phyloP scores from a whole-genome alignment of 2,888 invertebrate species.

The Platerodrilus igneus region DNA sequence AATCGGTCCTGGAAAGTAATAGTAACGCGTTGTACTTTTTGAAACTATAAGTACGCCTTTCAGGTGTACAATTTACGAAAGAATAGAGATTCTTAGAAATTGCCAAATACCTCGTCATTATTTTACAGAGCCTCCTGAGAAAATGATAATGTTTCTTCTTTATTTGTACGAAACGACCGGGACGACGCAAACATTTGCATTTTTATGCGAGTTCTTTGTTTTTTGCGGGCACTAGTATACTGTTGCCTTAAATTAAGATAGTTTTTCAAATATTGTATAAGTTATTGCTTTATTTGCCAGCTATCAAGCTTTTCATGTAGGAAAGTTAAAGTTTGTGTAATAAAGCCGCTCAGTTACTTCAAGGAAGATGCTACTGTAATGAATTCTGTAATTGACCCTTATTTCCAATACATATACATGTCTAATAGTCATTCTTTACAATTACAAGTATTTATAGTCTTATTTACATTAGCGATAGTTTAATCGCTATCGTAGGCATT shows the following conservation, averaged over 20 bases:
- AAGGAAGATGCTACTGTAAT: too few species aligned
- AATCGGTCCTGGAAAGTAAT: slow-evolving; percentile 25
- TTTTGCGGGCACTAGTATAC: slow-evolving; percentile 39
- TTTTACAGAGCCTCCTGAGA: slow-evolving; percentile 41
- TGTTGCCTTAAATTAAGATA: slow-evolving; percentile 41
- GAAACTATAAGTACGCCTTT: slow-evolving; percentile 2
- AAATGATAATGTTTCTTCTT: slow-evolving; percentile 43
- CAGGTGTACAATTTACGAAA: too few species aligned
- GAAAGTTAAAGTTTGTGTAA: too few species aligned
- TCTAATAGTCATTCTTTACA: too few species aligned
- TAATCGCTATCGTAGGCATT: too few species aligned
- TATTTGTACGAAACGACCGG: slow-evolving; percentile 35
- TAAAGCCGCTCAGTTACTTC: too few species aligned
- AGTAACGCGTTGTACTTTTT: too few species aligned
- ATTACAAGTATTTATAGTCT: too few species aligned
- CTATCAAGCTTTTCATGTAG: too few species aligned
- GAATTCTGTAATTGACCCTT: too few species aligned
- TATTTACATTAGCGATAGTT: too few species aligned
- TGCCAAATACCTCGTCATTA: slow-evolving; percentile 42
- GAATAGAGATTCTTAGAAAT: slow-evolving; percentile 41
- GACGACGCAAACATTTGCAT: slow-evolving; percentile 41
- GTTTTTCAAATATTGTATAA: slow-evolving; percentile 37
- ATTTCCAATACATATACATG: too few species aligned
- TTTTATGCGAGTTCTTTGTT: slow-evolving; percentile 43
- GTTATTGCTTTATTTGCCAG: slow-evolving; percentile 29